These are phyloP conservation scores for Cervus canadensis DNA, from an alignment of 2,113 vertebrate genomes.

Conservation along the genomic window DNA sequence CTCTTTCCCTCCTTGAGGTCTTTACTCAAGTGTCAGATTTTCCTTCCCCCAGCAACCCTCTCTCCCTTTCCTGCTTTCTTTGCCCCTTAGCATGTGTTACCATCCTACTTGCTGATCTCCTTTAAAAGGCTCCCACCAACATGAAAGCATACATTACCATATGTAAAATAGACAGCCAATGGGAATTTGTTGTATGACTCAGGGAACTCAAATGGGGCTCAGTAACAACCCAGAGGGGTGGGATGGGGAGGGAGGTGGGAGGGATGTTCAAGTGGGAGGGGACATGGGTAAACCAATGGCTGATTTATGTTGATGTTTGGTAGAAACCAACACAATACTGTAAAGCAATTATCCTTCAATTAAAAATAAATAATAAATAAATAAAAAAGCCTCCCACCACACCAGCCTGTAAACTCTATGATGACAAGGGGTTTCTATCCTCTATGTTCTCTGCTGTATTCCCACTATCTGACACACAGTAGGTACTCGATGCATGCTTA, in stretches of 20 bases:
- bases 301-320: background rate
- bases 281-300: background rate
- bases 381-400: background rate
- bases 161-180: background rate
- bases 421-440: background rate
- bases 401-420: background rate
- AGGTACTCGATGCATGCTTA: background rate
- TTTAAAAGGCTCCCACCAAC: background rate
- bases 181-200: background rate
- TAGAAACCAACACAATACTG: background rate
- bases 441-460: background rate
- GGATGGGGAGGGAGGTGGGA: background rate
- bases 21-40: background rate
- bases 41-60: background rate
- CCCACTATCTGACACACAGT: background rate
- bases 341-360: background rate
- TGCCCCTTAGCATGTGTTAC: background rate
- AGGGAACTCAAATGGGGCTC: background rate
- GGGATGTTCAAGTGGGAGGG: background rate
- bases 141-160: background rate
- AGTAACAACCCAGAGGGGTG: background rate
- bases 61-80: background rate
- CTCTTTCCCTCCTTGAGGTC: background rate
- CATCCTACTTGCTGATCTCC: background rate
- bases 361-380: background rate